These are phyloP conservation scores for Phrixothrix hirtus DNA, from an alignment of 2,888 invertebrate genomes.

Conservation along the genomic window DNA sequence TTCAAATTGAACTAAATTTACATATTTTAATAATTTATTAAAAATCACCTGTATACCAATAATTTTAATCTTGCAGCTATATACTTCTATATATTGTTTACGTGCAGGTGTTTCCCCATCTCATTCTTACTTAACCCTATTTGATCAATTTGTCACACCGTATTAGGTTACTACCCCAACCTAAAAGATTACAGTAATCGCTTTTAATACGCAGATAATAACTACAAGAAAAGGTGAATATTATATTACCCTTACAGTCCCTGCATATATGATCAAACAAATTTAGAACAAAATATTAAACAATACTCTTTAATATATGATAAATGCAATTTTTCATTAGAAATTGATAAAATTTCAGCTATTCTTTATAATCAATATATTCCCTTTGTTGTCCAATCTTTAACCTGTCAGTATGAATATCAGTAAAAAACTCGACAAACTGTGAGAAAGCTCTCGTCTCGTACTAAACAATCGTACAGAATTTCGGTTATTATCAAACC, in stretches of 20 bases:
- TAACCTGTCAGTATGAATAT: constrained; percentile 23
- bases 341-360: background rate
- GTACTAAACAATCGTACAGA: constrained; percentile 24
- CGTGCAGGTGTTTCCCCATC: constrained; percentile 22
- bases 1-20: background rate
- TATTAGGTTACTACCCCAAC: background rate
- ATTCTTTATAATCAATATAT: constrained; percentile 16
- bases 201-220: constrained; percentile 32
- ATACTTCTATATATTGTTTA: constrained; percentile 6
- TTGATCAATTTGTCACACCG: constrained; percentile 11
- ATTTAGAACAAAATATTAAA: too few relatives aligned
- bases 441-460: constrained; percentile 21
- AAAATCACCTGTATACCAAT: constrained; percentile 11
- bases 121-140: constrained; percentile 10
- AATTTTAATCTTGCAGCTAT: constrained; percentile 3
- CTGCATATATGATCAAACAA: constrained; percentile 27
- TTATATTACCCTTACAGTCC: constrained; percentile 19
- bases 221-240: constrained; percentile 12
- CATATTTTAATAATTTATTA: background rate
- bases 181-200: constrained; percentile 26
- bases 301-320: too few relatives aligned
- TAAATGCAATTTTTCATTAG: too few relatives aligned
- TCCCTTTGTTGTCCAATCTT: constrained; percentile 8
- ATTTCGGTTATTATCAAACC: constrained; percentile 27
- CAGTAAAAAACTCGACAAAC: constrained; percentile 17